phyloP scores from a whole-genome alignment of 2,113 vertebrate genomes.

The Panthera leo region DNA sequence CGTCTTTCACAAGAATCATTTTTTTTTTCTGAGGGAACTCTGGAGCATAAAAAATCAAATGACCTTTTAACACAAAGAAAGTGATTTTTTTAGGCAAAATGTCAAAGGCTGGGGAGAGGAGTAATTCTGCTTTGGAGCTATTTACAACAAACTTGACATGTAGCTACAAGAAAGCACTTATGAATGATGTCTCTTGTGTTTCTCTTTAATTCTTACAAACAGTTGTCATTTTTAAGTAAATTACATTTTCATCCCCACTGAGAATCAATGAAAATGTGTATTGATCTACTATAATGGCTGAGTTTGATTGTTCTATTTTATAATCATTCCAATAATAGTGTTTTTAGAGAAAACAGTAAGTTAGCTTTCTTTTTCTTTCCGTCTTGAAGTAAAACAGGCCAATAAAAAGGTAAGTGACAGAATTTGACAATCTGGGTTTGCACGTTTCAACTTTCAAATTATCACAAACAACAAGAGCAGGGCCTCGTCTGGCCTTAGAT shows the following conservation, averaged over 20 bases:
- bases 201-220: not conserved
- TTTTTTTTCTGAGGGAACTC: not conserved
- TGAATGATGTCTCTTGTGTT: not conserved
- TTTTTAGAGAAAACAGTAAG: conserved; percentile 46
- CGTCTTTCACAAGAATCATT: not conserved
- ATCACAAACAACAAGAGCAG: conserved; percentile 21
- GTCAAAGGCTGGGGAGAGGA: not conserved
- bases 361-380: conserved; percentile 45
- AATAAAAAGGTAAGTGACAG: not conserved
- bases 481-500: not conserved
- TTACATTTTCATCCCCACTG: conserved; percentile 1
- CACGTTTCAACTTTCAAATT: conserved; percentile 26
- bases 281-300: not conserved
- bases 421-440: not conserved
- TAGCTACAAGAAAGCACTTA: not conserved
- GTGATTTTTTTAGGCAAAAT: conserved; percentile 27
- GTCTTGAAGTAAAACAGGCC: conserved; percentile 42
- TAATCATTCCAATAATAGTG: conserved; percentile 35
- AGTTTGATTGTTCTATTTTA: not conserved
- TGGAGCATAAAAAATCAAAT: not conserved
- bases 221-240: conserved; percentile 20
- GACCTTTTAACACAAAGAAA: not conserved
- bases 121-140: not conserved
- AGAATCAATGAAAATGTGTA: conserved; percentile 38
- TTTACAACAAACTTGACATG: not conserved